These are phyloP conservation scores for Drosophila virilis DNA, from an alignment of 1,140 invertebrate species.

Conservation along the genomic window DNA sequence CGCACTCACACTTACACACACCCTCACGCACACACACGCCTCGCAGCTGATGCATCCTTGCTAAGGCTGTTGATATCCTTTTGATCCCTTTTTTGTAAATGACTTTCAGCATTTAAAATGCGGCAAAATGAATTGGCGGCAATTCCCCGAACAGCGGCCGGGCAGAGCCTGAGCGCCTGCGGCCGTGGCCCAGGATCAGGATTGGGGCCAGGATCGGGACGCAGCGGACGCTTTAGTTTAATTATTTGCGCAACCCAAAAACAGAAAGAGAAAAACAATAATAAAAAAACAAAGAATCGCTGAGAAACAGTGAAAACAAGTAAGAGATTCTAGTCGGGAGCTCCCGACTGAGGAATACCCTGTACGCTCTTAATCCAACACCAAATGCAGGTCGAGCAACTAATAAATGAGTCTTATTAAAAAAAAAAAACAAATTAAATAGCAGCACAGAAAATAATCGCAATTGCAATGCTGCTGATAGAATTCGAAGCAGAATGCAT, in stretches of 20 bases:
- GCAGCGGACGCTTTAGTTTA: conserved; percentile 63
- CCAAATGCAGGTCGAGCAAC: too few species aligned
- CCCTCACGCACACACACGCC: conserved; percentile 14
- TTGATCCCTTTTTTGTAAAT: conserved; percentile 73
- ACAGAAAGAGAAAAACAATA: conserved; percentile 12
- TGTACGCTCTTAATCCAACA: too few species aligned
- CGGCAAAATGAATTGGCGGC: conserved; percentile 79
- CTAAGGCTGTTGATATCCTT: conserved; percentile 63
- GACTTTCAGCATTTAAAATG: conserved; percentile 79
- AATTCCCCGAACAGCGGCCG: conserved; percentile 58
- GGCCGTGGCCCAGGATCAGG: conserved; percentile 1
- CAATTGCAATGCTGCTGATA: too few species aligned
- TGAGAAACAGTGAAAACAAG: conserved; percentile 7
- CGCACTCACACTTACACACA: conserved; percentile 24
- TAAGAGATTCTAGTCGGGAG: too few species aligned
- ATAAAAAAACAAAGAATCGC: conserved; percentile 25
- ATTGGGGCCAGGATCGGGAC: not conserved
- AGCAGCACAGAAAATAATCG: too few species aligned
- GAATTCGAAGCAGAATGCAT: too few species aligned
- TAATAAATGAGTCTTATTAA: too few species aligned
- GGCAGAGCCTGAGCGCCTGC: not conserved
- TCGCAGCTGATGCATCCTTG: conserved; percentile 46
- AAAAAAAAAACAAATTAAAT: too few species aligned
- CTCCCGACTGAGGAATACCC: too few species aligned
- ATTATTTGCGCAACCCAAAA: conserved; percentile 40